Percentiles rank a stretch among this genome's conserved stretches.
phyloP scores from a whole-genome alignment of 1,140 invertebrate species.

The Pseudomyrmex dendroicus region DNA sequence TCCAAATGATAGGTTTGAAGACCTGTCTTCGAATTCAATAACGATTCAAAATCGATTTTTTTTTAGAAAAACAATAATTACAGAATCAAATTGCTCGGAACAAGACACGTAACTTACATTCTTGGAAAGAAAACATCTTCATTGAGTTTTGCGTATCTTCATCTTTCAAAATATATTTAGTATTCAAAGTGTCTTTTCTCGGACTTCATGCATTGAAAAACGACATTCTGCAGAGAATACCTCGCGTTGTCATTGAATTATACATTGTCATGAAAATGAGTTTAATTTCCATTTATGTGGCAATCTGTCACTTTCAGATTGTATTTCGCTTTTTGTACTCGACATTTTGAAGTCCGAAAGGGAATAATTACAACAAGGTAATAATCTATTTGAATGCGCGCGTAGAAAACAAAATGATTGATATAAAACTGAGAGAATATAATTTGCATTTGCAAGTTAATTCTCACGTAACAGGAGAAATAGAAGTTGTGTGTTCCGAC shows the following conservation, averaged over 20 bases:
- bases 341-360: constrained; percentile 2
- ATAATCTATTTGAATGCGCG: background rate
- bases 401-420: background rate
- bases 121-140: background rate
- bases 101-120: background rate
- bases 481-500: constrained; percentile 56
- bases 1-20: constrained; percentile 6
- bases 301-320: background rate
- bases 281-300: constrained; percentile 2
- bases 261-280: background rate
- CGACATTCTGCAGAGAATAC: background rate
- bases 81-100: background rate
- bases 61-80: background rate
- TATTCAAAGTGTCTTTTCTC: constrained; percentile 19
- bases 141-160: background rate
- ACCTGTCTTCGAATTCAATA: background rate
- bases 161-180: constrained; percentile 9
- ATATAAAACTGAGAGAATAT: constrained; percentile 5
- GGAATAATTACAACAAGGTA: too few species aligned
- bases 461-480: constrained; percentile 40
- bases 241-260: constrained; percentile 13
- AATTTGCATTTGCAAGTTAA: background rate
- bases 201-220: background rate
- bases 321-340: background rate
- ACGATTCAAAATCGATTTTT: background rate